Conservation (phyloP, 2,888 invertebrate species). For the Mimumesa dahlbomi region DNA sequence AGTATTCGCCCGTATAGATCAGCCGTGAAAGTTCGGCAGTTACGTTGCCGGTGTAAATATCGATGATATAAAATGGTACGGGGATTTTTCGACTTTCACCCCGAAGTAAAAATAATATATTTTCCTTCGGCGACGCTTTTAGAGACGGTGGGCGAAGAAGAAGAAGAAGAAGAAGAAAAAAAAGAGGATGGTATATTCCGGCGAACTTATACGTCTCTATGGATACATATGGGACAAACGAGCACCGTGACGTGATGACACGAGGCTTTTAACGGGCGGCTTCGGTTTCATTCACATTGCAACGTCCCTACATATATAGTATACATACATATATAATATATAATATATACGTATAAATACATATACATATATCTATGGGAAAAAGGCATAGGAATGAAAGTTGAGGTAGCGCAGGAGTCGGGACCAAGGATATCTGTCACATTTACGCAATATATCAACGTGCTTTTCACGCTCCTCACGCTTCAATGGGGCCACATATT, state of each 20-base stretch:
- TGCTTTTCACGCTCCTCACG: slow-evolving; percentile 38
- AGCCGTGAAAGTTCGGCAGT: slow-evolving; percentile 1
- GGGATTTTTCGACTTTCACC: too few relatives aligned
- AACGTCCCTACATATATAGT: too few relatives aligned
- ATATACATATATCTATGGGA: background rate
- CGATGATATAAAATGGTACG: background rate
- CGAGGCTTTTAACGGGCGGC: slow-evolving; percentile 67
- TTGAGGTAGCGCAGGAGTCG: slow-evolving; percentile 6
- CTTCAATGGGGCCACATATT: slow-evolving; percentile 54
- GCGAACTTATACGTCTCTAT: too few relatives aligned
- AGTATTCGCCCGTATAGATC: slow-evolving; percentile 2
- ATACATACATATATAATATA: slow-evolving; percentile 10
- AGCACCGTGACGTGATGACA: slow-evolving; percentile 22
- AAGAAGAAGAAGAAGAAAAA: background rate
- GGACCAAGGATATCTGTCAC: slow-evolving; percentile 58
- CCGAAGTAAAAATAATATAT: slow-evolving; percentile 5
- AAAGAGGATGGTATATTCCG: background rate
- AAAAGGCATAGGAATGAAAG: slow-evolving; percentile 27
- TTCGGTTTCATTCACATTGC: slow-evolving; percentile 61
- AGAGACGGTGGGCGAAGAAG: background rate
- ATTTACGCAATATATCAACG: slow-evolving; percentile 48
- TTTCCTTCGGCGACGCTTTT: background rate
- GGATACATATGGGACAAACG: slow-evolving; percentile 16
- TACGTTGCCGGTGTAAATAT: background rate
- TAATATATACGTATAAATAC: too few relatives aligned